Conservation (phyloP, 2,888 invertebrate genomes). For the Rhamnusium bicolor region DNA sequence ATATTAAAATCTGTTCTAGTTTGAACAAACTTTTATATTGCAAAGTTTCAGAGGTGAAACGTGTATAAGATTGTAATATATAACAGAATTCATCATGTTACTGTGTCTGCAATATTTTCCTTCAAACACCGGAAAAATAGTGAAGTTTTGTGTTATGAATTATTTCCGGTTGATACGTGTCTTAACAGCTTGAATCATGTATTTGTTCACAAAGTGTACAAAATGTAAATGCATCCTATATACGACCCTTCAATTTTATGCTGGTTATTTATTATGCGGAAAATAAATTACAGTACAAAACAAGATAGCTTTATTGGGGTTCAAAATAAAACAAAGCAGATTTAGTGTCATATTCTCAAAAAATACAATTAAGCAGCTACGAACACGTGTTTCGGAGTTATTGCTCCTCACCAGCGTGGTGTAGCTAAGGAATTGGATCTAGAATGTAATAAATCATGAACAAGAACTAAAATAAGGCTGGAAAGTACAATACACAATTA, state of each 20-base stretch:
- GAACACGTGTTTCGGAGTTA: no score
- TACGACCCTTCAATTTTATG: neutral
- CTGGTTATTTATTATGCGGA: neutral
- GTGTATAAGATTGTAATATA: neutral
- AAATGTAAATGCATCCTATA: no score
- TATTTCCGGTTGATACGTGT: neutral
- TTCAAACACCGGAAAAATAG: neutral
- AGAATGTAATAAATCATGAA: no score
- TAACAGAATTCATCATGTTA: neutral
- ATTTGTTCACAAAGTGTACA: neutral
- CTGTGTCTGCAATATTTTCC: neutral
- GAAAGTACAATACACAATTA: no score
- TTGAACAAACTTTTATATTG: neutral
- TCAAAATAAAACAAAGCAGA: no score
- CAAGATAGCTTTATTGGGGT: no score
- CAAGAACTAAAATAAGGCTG: no score
- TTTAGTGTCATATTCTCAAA: no score
- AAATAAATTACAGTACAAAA: no score
- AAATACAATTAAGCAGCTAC: no score
- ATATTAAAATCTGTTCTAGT: slow-evolving; percentile 2
- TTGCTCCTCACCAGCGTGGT: no score
- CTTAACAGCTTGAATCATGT: neutral
- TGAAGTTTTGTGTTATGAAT: neutral
- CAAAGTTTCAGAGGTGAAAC: slow-evolving; percentile 7
- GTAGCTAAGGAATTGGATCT: no score